These are phyloP conservation scores for Mustelus asterias DNA, from an alignment of 2,113 vertebrate species.

Conservation along the genomic window DNA sequence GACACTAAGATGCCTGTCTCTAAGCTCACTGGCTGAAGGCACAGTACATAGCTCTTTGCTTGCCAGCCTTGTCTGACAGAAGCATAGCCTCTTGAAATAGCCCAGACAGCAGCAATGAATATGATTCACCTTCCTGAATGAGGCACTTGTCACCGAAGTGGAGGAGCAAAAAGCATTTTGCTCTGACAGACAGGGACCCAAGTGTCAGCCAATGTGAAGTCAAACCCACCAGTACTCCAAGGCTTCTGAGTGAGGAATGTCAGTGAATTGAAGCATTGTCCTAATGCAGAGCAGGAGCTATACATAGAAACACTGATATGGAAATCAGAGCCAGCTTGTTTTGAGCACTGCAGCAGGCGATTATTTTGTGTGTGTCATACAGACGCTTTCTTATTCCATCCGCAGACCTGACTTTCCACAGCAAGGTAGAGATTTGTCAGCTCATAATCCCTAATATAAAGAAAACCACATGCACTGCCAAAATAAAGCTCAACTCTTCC, in stretches of 20 bases:
- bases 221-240: neutral
- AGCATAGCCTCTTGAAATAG: neutral
- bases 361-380: neutral
- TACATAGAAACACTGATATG: conserved; percentile 35
- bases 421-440: neutral
- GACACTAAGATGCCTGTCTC: neutral
- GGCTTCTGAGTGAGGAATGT: conserved; percentile 20
- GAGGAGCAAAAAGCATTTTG: neutral
- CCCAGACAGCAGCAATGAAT: conserved; percentile 6
- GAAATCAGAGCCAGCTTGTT: conserved; percentile 24
- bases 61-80: neutral
- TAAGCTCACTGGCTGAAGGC: neutral
- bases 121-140: conserved; percentile 23
- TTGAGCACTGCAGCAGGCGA: neutral
- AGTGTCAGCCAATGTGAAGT: conserved; percentile 26
- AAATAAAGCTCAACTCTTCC: neutral
- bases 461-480: neutral
- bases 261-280: neutral
- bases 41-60: neutral
- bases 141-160: conserved; percentile 19
- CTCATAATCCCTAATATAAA: neutral
- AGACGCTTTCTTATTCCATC: conserved; percentile 11
- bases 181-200: conserved; percentile 18
- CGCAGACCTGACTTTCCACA: neutral
- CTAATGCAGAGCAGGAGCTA: conserved; percentile 9